Evolutionary conservation across 2,113 vertebrate genomes (phyloP), one percentile per base, ranked within the genome.

Genomic region (Alces alces): DNA sequence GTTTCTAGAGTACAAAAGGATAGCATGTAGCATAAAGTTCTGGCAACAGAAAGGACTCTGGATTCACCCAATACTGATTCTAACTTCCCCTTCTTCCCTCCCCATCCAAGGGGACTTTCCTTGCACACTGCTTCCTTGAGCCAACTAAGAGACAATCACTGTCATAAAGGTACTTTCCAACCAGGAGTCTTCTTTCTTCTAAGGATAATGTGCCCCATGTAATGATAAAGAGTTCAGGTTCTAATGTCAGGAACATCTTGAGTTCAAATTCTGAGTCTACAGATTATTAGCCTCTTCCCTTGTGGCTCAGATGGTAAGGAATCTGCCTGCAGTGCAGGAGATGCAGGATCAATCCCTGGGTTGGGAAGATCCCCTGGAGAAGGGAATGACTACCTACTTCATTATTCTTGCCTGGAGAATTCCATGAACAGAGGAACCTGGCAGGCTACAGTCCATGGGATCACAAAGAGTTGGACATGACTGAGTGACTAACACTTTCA

Each of bases 131-230:
- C 5, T 57, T 54, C 8, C 16, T 78, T 88, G 55, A 85, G 57
- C 33, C 80, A 64, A 47, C 17, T 58, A 54, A 96, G 73, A 83
- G 52, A 47, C 25, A 97, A 60, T 86, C 16, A 57, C 2, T 66
- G n/a, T 73, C 70, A 36, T 21, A 45, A 97, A 98, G 95, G 83
- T 95, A 45, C 76, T 98, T 98, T 95, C 95, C 95, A 91, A 64
- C 23, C 9, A 79, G 43, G 21, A 89, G 17, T 14, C 28, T 80
- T 86, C 86, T 76, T 93, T 92, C 43, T 91, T 93, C 86, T 57
- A 50, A 78, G 50, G 30, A 84, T 90, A 55, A 58, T 39, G 39
- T 55, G n/a, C 39, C 58, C 60, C 23, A 17, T 55, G 39, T 12
- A 70, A n/a, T 8, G 25, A 19, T 9, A 60, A 93, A 91, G 79